Conservation (phyloP, 2,888 invertebrate species). For the Rugalucina vietnamica region DNA sequence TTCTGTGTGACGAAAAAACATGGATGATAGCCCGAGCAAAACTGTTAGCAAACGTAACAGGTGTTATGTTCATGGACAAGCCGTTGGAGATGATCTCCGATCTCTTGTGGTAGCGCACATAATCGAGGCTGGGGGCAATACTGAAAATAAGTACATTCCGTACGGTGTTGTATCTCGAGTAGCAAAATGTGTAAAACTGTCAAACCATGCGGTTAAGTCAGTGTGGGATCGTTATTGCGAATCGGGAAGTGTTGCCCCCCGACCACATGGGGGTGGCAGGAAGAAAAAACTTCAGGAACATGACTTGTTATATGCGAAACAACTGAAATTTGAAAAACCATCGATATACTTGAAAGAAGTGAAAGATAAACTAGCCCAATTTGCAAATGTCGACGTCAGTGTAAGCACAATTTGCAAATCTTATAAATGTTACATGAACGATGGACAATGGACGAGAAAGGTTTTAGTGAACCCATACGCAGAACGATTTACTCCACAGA, state of each 20-base stretch:
- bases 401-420: neutral
- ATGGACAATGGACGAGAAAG: neutral
- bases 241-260: neutral
- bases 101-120: neutral
- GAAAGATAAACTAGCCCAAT: neutral
- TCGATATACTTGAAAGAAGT: neutral
- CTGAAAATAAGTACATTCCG: neutral
- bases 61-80: neutral
- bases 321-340: neutral
- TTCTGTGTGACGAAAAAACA: no score
- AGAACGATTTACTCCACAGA: neutral
- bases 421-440: neutral
- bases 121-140: neutral
- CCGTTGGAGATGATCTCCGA: neutral
- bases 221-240: neutral
- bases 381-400: neutral
- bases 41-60: neutral
- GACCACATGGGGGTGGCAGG: neutral
- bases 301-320: neutral
- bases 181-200: neutral
- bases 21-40: no score
- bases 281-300: conserved; percentile 1
- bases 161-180: neutral
- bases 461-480: neutral
- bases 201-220: neutral